Evolutionary conservation across 2,113 vertebrate species (phyloP), one percentile per base, ranked within the genome.

Genomic region (Columbina picui): DNA sequence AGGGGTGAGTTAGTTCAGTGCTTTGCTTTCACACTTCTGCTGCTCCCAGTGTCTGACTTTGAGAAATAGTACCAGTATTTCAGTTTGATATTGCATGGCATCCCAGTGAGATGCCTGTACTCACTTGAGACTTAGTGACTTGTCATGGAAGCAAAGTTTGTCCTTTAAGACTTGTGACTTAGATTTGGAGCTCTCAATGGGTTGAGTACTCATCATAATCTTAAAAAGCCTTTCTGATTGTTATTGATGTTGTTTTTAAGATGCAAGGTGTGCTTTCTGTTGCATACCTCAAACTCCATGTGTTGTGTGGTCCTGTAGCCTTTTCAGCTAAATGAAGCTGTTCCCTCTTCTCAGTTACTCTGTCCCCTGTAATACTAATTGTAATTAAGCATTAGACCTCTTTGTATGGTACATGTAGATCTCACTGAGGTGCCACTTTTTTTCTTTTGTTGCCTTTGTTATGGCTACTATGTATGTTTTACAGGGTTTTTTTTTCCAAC

Each of bases 61-160:
- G 26, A 55, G 43, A 56, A 75, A 15, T 14, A 23, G 9, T 65
- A 12, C 14, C 13, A 20, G 2, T 84, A 10, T 45, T 69, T 65
- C 59, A 75, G 17, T 52, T 63, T 29, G 21, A 64, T 55, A 17
- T n/a, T 1, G 0, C 16, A 1, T 4, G 34, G 21, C 1, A 1
- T 52, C 49, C 34, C 41, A 29, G 49, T 64, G 34, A 64, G 2
- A 2, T 59, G 17, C 8, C 9, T 75, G 1, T 49, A 14, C 7
- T 43, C 73, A 22, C 2, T 7, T 41, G 36, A 43, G 64, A 27
- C 26, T 26, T 47, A 47, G 50, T n/a, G n/a, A 25, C 53, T 87
- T 60, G 34, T 63, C 26, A 3, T 41, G 30, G 69, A 78, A 56
- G 16, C 8, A 15, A 32, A 56, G 52, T 50, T 56, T 30, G 14